Base-by-base conservation (phyloP, 2,113 vertebrate species). In the Hipposideros armiger region DNA sequence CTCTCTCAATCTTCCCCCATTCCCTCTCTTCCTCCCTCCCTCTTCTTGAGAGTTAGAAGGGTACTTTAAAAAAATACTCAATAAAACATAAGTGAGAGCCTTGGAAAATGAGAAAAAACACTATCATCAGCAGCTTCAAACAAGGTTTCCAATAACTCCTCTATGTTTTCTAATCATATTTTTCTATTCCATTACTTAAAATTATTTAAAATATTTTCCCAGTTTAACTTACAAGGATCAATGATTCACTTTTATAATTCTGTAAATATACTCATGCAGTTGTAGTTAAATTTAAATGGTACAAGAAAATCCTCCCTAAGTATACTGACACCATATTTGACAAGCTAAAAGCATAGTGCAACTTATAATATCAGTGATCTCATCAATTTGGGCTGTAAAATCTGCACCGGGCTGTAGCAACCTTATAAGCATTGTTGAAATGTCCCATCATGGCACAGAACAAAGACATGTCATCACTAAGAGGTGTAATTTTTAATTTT, bases 111-210 rank as follows among this genome's bases (percentile, higher is more conserved):
- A 28, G 4, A 50, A 22, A 20, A 60, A 73, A 42, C 50, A 94
- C 36, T 58, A 54, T 88, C 77, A 92, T 52, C 28, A 84, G 73
- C 24, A 62, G 80, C n/a, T 86, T 96, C 58, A 66, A 84, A 66
- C 45, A 66, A n/a, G 50, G 77, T 69, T 72, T 92, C 89, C 82
- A 92, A 91, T 77, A 72, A 89, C 19, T 54, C 28, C 16, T 83
- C 56, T 78, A 16, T 50, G 36, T 58, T 83, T 84, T 54, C 28
- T 58, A 69, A 67, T 45, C 7, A 11, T 22, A 91, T 77, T 81
- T 81, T 93, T 67, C 74, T 82, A 90, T 82, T 85, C 42, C 13
- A 47, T 73, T 92, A 60, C n/a, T 86, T 45, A 60, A 40, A 56
- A 45, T 42, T 78, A 42, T 28, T 90, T 94, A 6, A 0, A 30